Evolutionary conservation across 2,888 invertebrate species (phyloP).

Genomic region (Branchinecta sandiegonensis): DNA sequence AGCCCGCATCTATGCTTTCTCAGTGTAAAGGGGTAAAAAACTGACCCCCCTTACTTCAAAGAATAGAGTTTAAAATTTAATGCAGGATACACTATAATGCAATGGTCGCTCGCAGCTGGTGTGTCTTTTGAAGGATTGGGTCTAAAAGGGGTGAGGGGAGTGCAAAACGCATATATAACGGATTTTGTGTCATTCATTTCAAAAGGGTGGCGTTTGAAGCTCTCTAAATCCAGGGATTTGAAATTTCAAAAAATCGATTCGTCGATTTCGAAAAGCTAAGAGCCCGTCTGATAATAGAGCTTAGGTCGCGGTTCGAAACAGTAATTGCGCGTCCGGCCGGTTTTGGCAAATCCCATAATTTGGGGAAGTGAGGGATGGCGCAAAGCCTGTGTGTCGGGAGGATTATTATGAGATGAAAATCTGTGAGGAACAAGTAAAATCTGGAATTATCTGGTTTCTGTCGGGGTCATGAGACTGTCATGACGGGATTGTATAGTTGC

Average conservation of each 20-base stretch:
- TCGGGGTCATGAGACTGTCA: no score
- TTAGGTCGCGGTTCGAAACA: no score
- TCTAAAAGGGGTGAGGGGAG: neutral
- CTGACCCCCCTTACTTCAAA: slow-evolving; percentile 4
- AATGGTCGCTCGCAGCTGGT: neutral
- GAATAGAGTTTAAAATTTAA: slow-evolving; percentile 15
- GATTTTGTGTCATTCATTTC: slow-evolving; percentile 14
- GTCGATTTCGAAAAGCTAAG: neutral
- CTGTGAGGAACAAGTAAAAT: no score
- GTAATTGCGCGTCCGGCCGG: no score
- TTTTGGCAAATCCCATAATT: no score
- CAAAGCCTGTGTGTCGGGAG: no score
- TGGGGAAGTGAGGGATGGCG: no score
- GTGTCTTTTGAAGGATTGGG: neutral
- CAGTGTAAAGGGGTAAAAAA: slow-evolving; percentile 1
- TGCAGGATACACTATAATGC: slow-evolving; percentile 5
- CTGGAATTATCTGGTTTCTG: no score
- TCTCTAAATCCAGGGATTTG: neutral
- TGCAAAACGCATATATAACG: slow-evolving; percentile 13
- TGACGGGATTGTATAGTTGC: no score
- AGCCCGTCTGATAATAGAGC: neutral
- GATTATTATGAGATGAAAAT: no score
- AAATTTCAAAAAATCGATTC: slow-evolving; percentile 15
- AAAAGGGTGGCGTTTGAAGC: slow-evolving; percentile 11
- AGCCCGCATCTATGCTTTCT: slow-evolving; percentile 16